Base-by-base conservation (phyloP, 2,797 vertebrate genomes). In the Melanogrammus aeglefinus region DNA sequence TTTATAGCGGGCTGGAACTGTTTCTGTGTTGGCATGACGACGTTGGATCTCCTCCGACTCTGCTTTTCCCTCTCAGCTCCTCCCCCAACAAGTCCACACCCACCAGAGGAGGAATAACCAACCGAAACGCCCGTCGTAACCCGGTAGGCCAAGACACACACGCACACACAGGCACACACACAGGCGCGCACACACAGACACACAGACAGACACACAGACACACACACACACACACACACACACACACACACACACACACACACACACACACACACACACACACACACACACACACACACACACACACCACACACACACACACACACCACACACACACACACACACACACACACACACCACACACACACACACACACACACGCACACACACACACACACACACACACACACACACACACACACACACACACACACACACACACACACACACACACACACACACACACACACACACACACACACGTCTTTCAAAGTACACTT, bases 61-160 rank as follows among this genome's bases (percentile, higher is more conserved):
- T 78, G 36, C 24, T 51, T 51, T 35, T 33, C 3, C 2, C 21
- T 70, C 75, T 2, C 47, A 85, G 94, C 89, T 95, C 94, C 84
- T 96, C 95, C 36, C 95, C 96, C 78, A 87, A 81, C 0, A 97
- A 97, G 88, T 92, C 94, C 38, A 80, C 82, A 0, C 88, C 92
- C 76, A 87, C 88, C 86, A 88, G 90, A 76, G 89, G 91, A 0
- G 88, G 91, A 0, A 93, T 94, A 82, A 91, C 92, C 38, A 91
- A 94, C 86, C 94, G 96, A 73, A 96, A 94, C 81, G 95, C 94
- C 81, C 93, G 96, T 83, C 96, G 95, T 84, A 96, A 89, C 87
- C 96, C 96, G 95, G 96, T 97, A 92, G 29, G 9, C 14, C 24
- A 38, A 14, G 76, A 27, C 47, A 38, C 57, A 51, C 27, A 6